Evolutionary conservation across 35 echinoderm and acorn worm species (phyloP).

Genomic region (Apostichopus japonicus): DNA sequence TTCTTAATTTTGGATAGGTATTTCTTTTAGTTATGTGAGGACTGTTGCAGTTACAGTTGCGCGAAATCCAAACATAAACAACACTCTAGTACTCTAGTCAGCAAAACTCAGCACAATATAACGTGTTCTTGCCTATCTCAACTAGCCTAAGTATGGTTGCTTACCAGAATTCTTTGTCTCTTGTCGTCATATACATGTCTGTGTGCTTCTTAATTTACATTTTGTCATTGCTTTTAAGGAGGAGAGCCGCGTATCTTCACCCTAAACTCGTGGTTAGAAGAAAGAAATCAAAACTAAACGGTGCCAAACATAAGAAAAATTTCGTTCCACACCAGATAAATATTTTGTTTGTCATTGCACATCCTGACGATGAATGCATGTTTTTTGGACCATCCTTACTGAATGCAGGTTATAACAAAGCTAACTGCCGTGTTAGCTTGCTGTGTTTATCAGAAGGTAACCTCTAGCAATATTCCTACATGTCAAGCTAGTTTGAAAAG

Average conservation of each 20-base stretch:
- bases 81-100: no score
- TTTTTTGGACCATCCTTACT: conserved; percentile 83
- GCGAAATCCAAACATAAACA: no score
- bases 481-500: background rate
- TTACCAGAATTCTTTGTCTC: conserved; percentile 3
- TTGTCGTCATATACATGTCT: background rate
- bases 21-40: no score
- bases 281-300: background rate
- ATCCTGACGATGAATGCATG: conserved; percentile 95
- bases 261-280: background rate
- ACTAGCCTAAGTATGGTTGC: background rate
- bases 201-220: background rate
- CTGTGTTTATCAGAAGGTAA: conserved; percentile 78
- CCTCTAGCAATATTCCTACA: background rate
- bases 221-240: background rate
- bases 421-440: conserved; percentile 27
- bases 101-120: no score
- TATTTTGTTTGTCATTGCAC: conserved; percentile 79
- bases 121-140: no score
- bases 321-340: conserved; percentile 10
- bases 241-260: background rate
- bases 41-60: no score
- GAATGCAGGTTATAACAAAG: background rate
- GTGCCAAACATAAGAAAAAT: background rate
- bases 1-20: no score